A percentile compares a stretch with the other conserved stretches of the same genome.
Conservation (phyloP, 1,140 invertebrate genomes). For the Sweltsa coloradensis region DNA sequence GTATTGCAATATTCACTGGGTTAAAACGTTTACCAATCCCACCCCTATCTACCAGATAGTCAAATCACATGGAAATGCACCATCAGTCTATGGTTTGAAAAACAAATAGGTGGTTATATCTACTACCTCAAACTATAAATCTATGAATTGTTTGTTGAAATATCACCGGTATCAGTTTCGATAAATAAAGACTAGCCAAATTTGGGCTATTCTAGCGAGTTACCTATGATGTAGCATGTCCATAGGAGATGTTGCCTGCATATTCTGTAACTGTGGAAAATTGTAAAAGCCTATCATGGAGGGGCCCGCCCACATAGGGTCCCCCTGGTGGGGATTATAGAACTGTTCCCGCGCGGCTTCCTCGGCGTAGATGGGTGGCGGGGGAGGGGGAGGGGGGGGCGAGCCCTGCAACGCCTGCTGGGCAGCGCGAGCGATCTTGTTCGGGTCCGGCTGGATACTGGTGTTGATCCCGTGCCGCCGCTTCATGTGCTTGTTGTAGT, state of each 20-base stretch:
- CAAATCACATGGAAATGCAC: no score
- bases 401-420: not conserved
- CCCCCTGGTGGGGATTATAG: slow-evolving; percentile 1
- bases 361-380: not conserved
- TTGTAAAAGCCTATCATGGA: slow-evolving; percentile 7
- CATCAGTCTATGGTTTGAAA: no score
- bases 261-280: slow-evolving; percentile 3
- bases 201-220: no score
- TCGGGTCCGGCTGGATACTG: slow-evolving; percentile 10
- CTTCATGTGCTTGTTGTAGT: slow-evolving; percentile 67
- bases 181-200: no score
- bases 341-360: no score
- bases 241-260: not conserved
- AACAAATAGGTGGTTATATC: no score
- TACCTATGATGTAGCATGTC: slow-evolving; percentile 7
- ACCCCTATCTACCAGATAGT: no score
- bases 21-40: no score
- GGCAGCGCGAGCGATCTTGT: slow-evolving; percentile 9
- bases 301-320: not conserved
- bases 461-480: slow-evolving; percentile 48
- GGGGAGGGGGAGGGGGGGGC: not conserved
- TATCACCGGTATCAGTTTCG: no score
- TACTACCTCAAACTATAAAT: no score
- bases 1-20: no score
- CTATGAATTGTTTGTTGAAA: no score